Base-by-base conservation (phyloP, 2,797 vertebrate species). In the Acipenser transmontanus region DNA sequence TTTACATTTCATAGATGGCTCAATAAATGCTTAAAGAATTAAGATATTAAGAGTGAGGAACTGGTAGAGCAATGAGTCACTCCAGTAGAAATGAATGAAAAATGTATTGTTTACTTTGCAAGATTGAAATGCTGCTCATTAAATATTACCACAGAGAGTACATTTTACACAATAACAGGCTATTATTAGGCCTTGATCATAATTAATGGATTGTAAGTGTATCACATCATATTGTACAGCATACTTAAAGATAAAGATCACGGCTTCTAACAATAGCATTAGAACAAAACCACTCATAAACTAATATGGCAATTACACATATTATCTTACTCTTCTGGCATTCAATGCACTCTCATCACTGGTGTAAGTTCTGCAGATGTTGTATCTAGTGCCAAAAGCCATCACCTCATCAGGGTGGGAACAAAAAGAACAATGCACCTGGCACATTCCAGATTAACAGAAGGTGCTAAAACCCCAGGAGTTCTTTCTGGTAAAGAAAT, bases 391-490 rank as follows among this genome's bases (percentile, higher is more conserved):
- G 48, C 48, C 51, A 68, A 56, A 50, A 54, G 11, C 50, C 49
- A 48, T 60, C 49, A 10, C 47, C 34, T 54, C 61, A 52, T 57
- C 34, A 49, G 51, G 12, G 34, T 51, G 48, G 34, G 11, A 54
- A 51, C 49, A 48, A 17, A 59, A 69, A 34, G 51, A 65, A 60
- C 54, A 49, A 62, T 50, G 61, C 85, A 85, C 74, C 78, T 85
- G 85, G 74, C 63, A 62, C 57, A 67, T 62, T 63, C 67, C 66
- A 71, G 74, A 82, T 73, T 77, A 76, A 76, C 78, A 77, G 81
- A 81, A 85, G 84, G 85, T 79, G 84, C 80, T 84, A 78, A 85
- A 84, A 77, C 80, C 71, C 71, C 77, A 77, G 77, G 81, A 81
- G 74, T 68, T 71, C 73, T 76, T 71, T 76, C 76, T 73, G 70